Percentiles rank a stretch among this genome's conserved stretches.
Evolutionary conservation across 1,140 invertebrate genomes (phyloP).

Genomic region (Papilio helenus): DNA sequence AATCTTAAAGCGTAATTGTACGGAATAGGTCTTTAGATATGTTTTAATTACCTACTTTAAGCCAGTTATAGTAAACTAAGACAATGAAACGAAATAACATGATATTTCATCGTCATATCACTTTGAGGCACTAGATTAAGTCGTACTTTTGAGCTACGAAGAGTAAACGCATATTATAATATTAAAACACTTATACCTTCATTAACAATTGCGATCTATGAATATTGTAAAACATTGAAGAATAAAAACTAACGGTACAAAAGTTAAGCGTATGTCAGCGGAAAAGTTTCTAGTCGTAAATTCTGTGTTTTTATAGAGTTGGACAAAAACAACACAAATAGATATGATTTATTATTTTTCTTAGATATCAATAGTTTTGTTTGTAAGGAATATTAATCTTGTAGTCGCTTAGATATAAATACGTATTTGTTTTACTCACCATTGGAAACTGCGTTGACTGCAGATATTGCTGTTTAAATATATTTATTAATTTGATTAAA

Average conservation of each 20-base stretch:
- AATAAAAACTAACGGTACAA: conserved; percentile 19
- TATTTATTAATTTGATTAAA: too few species aligned
- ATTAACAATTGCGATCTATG: conserved; percentile 57
- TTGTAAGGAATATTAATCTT: neutral
- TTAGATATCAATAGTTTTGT: neutral
- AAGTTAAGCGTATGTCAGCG: neutral
- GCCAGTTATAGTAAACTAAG: conserved; percentile 28
- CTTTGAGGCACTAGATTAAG: conserved; percentile 69
- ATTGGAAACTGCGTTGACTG: neutral
- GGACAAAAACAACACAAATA: neutral
- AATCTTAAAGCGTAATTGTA: conserved; percentile 38
- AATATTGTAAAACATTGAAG: conserved; percentile 66
- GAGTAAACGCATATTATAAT: conserved; percentile 57
- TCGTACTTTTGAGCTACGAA: conserved; percentile 61
- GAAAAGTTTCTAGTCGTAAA: neutral
- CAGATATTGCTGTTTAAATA: neutral
- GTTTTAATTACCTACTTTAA: conserved; percentile 34
- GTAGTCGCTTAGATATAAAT: neutral
- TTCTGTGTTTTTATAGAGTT: neutral
- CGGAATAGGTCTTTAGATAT: conserved; percentile 35
- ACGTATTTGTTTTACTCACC: neutral
- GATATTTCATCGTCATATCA: conserved; percentile 66
- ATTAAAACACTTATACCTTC: conserved; percentile 62
- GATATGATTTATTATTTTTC: neutral
- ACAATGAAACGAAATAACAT: conserved; percentile 54